Percentiles rank a stretch among this genome's conserved stretches.
phyloP scores from a whole-genome alignment of 2,113 vertebrate species.

The Pluvialis apricaria region DNA sequence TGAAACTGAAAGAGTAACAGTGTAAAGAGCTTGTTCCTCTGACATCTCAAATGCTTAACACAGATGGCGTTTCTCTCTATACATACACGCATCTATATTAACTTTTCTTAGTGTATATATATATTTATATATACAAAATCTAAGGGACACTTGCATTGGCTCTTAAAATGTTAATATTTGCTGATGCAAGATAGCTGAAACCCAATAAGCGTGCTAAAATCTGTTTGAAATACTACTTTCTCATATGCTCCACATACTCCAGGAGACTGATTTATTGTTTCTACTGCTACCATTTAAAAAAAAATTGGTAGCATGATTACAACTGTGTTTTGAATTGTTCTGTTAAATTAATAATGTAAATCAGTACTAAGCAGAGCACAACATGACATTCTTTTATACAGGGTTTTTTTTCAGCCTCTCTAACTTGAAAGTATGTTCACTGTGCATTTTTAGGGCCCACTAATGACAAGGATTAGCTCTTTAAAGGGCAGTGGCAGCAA shows the following conservation, averaged over 20 bases:
- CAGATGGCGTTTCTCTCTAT: neutral
- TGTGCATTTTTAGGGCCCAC: neutral
- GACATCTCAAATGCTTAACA: neutral
- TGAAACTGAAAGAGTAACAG: constrained; percentile 1
- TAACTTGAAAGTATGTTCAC: neutral
- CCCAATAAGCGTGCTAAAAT: neutral
- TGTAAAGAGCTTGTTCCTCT: neutral
- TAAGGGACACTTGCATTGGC: neutral
- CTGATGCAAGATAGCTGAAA: neutral
- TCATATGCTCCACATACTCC: neutral
- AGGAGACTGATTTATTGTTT: neutral
- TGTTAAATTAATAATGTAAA: neutral
- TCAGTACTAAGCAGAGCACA: neutral
- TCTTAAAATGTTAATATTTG: neutral
- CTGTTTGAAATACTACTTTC: neutral
- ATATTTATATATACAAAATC: neutral
- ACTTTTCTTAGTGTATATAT: neutral
- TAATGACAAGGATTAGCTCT: neutral
- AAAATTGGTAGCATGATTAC: neutral
- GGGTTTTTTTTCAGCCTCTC: neutral
- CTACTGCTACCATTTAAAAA: neutral
- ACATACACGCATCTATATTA: neutral
- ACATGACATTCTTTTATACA: neutral
- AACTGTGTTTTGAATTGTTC: neutral
- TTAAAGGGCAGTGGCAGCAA: neutral